Evolutionary conservation across 2,888 invertebrate genomes (phyloP), one percentile per base, ranked within the genome.

Genomic region (Caenorhabditis sp.): DNA sequence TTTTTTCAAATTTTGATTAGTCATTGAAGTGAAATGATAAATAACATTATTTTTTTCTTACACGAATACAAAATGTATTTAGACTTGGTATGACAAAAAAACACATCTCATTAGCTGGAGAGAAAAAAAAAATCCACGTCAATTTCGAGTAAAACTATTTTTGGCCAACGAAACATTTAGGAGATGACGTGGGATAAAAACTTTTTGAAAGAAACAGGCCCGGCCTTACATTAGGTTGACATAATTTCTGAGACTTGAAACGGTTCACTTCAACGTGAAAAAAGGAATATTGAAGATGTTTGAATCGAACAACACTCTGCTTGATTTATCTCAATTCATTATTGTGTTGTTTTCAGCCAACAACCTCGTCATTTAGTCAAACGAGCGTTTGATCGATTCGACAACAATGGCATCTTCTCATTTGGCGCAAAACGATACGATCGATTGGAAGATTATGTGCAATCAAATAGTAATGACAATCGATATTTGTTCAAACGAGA

Each of bases 311-410:
- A n/a, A n/a, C n/a, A n/a, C n/a, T n/a, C n/a, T n/a, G n/a, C n/a
- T n/a, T n/a, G n/a, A n/a, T n/a, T n/a, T n/a, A n/a, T n/a, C n/a
- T n/a, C n/a, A n/a, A n/a, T n/a, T n/a, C n/a, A n/a, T n/a, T n/a
- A n/a, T n/a, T n/a, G n/a, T n/a, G n/a, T n/a, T 43, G 6, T 43
- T 43, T 43, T 3, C 53, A 58, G 62, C 6, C 66, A 66, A 21
- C 59, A 59, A 10, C 43, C 43, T 43, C 74, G 71, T 4, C 65
- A 64, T 43, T 60, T 69, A 12, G 70, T 71, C 12, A 79, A 79
- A 51, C 59, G 79, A 3, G 75, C 79, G 0, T 79, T 79, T 58
- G 79, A 79, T 27, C 72, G 79, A 17, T 69, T 79, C 57, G 79
- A 79, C 54, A 71, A 76, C 60, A 61, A 66, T 4, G 75, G 69